Evolutionary conservation across 2,113 vertebrate genomes (phyloP), one percentile per base, ranked within the genome.

Genomic region (Australoheros scitulus): DNA sequence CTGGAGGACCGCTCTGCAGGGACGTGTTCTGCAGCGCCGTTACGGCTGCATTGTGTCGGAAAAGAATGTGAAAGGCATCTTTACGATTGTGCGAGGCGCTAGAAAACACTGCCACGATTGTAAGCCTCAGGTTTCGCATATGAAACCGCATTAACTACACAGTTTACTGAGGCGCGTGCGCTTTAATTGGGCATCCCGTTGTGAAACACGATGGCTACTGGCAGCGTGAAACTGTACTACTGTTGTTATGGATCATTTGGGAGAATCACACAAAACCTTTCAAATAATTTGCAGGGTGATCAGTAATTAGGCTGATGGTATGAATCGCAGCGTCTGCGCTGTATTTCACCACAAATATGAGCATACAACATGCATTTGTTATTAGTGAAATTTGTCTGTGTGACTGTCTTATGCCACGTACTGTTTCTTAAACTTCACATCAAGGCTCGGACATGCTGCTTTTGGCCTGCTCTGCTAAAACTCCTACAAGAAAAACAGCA

Each of bases 111-210:
- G 68, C 72, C 34, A 6, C 38, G 20, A 36, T 56, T 47, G 61
- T 81, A 61, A 29, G 65, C 52, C 56, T 56, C 11, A 2, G 63
- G 77, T 70, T 70, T 61, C 7, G 22, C 41, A 14, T 32, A 87
- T 78, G 61, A 86, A 86, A 77, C 81, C 3, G 81, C 38, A 76
- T 82, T 87, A 85, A 89, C 82, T 65, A 10, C 88, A 22, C 22
- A 20, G 59, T 89, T 92, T 77, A 82, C 80, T 17, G 84, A 63
- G 72, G 77, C 36, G 76, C 26, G 32, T 34, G 65, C 76, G 89
- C 52, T 89, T 87, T 89, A 86, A 84, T 87, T 85, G 64, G 83
- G 10, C 60, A 26, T 86, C 87, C 87, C 11, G 90, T 76, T 79
- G 89, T 29, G 87, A 75, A 83, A 79, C 83, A 17, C 11, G 22